Evolutionary conservation across 2,797 vertebrate species (phyloP).

Genomic region (Vireo griseus): DNA sequence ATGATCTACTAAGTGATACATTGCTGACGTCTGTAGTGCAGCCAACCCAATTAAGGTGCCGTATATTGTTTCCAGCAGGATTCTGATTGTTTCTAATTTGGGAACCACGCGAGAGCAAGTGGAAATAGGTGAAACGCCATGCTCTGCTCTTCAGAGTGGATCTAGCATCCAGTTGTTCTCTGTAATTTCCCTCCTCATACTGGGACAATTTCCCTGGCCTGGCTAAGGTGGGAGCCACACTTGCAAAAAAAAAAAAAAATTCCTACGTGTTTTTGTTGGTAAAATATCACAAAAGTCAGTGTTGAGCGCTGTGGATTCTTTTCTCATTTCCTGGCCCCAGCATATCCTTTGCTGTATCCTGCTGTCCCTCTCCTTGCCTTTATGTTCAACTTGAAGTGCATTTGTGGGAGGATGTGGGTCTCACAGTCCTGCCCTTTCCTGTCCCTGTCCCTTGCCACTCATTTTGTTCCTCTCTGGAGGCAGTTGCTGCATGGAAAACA

Average conservation of each 20-base stretch:
- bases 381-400: neutral
- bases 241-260: neutral
- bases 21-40: slow-evolving; percentile 40
- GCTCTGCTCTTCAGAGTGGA: neutral
- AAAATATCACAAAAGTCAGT: neutral
- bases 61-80: slow-evolving; percentile 49
- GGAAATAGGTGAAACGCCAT: neutral
- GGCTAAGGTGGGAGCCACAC: neutral
- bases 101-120: slow-evolving; percentile 20
- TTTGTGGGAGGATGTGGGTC: neutral
- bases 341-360: neutral
- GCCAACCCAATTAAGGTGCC: slow-evolving; percentile 47
- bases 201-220: neutral
- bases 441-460: neutral
- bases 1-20: slow-evolving; percentile 10
- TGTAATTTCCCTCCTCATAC: neutral
- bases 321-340: neutral
- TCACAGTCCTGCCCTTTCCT: slow-evolving; percentile 21
- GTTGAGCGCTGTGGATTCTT: neutral
- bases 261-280: fast-evolving
- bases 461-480: neutral
- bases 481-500: neutral
- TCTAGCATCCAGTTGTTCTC: neutral
- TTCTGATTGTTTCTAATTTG: slow-evolving; percentile 58
- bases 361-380: neutral